Base-by-base conservation (phyloP, 2,888 invertebrate species). In the Hetaerina titia region DNA sequence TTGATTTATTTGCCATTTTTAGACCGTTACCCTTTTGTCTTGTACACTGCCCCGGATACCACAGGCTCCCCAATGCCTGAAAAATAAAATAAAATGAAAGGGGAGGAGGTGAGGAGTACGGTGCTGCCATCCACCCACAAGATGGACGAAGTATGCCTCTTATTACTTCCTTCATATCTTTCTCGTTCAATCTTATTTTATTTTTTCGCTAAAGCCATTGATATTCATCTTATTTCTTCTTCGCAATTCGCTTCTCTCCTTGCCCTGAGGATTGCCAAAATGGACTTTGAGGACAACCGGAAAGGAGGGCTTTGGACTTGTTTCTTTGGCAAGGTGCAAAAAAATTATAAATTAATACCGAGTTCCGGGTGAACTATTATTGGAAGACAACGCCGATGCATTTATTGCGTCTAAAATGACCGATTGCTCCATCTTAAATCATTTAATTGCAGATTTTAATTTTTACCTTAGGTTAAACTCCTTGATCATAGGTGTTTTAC, bases 21-120 rank as follows among this genome's bases (percentile, higher is more conserved):
- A 92, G 92, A 69, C 92, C 92, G 92, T 92, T 92, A 92, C 92
- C 92, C 92, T 92, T 92, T 92, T 92, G 92, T 92, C 92, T 92
- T 92, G 90, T 90, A 90, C 64, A 90, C 90, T 90, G 92, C 92
- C 69, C 74, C 69, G 92, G 69, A 92, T 92, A 92, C 92, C 64
- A 56, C 22, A 17, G 13, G n/a, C 92, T 89, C 22, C 89, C n/a
- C 57, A 58, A 56, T 89, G 89, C 89, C 81, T 13, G 15, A 81
- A 31, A 31, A 74, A 81, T 11, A 81, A 81, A 81, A 81, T 31
- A 81, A 15, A 81, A 81, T 81, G 81, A 31, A 81, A 13, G 22
- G 25, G 11, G 13, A 81, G 69, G 81, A 13, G 31, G 25, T 31
- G 7, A 2, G 31, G 81, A 25, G 81, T 81, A 81, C 81, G 25